Base-by-base conservation (phyloP, 2,113 vertebrate genomes). In the Ptilonorhynchus violaceus region DNA sequence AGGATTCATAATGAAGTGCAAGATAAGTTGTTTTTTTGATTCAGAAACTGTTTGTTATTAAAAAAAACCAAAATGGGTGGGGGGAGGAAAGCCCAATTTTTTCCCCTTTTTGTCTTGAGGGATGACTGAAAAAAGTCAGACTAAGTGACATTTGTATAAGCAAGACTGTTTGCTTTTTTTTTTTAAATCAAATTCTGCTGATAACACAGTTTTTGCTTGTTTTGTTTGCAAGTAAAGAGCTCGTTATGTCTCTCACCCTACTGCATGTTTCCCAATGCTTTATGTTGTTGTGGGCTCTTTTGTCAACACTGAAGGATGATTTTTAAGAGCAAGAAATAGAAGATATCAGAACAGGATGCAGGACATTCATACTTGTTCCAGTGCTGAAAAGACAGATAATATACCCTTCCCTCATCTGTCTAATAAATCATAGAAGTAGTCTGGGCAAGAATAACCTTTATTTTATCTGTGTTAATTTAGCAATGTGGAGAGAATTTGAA, bases 51-150 rank as follows among this genome's bases (percentile, higher is more conserved):
- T 77, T 83, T 91, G 31, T 63, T 5, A 59, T 53, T 75, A 6
- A 22, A 55, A 66, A 59, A 11, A 4, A 6, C 1, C 31, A 22
- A 22, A 52, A 55, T 6, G 10, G 0, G 0, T 10, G 2, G 1
- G 3, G 10, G 10, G 7, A 41, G 37, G 10, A 46, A 58, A 60
- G 8, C 8, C 20, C 2, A 8, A 4, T 13, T 39, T 42, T 31
- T 44, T 15, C 19, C 4, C 8, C 9, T 67, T 88, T 84, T 86
- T 84, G 13, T 56, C 22, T 73, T 46, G 60, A 67, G 30, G 7
- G 14, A 46, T 78, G n/a, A 24, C 49, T 78, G n/a, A 37, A 41
- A 94, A 30, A 76, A 76, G 33, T 62, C 35, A 75, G 27, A 31
- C 17, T 17, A 60, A 49, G 9, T 85, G 44, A 27, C 11, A 15